These are phyloP conservation scores for Catharus minimus DNA, from an alignment of 2,113 vertebrate genomes.

Conservation along the genomic window DNA sequence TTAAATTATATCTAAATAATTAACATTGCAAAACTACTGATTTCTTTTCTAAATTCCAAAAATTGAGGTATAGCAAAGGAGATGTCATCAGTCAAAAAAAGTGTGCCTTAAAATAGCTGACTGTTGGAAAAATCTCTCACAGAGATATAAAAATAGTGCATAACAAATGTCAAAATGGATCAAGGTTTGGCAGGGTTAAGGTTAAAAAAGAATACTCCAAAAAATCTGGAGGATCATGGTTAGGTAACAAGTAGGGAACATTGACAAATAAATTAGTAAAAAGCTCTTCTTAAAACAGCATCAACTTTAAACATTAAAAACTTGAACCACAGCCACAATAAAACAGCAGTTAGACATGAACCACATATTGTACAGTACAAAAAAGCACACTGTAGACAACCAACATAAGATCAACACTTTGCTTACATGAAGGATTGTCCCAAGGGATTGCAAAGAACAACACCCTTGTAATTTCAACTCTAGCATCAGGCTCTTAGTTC, in stretches of 20 bases:
- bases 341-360: conserved; percentile 85
- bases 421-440: conserved; percentile 91
- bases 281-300: conserved; percentile 86
- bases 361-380: conserved; percentile 88
- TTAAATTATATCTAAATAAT: conserved; percentile 89
- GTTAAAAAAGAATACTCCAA: conserved; percentile 84
- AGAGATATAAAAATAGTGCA: conserved; percentile 92
- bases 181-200: conserved; percentile 83
- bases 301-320: conserved; percentile 88
- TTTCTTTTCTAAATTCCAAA: conserved; percentile 85
- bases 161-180: conserved; percentile 89
- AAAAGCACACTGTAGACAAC: conserved; percentile 81
- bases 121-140: conserved; percentile 83
- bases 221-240: conserved; percentile 82
- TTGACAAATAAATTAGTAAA: conserved; percentile 88
- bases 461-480: conserved; percentile 77
- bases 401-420: conserved; percentile 80
- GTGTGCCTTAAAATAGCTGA: conserved; percentile 85
- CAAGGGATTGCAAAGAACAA: conserved; percentile 72
- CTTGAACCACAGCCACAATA: conserved; percentile 84
- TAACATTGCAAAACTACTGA: conserved; percentile 86
- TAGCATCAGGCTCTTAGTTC: conserved; percentile 76
- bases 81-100: conserved; percentile 87
- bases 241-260: conserved; percentile 83
- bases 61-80: conserved; percentile 90